Conservation (phyloP, 1,140 invertebrate genomes). For the Paraescarpia echinospica region DNA sequence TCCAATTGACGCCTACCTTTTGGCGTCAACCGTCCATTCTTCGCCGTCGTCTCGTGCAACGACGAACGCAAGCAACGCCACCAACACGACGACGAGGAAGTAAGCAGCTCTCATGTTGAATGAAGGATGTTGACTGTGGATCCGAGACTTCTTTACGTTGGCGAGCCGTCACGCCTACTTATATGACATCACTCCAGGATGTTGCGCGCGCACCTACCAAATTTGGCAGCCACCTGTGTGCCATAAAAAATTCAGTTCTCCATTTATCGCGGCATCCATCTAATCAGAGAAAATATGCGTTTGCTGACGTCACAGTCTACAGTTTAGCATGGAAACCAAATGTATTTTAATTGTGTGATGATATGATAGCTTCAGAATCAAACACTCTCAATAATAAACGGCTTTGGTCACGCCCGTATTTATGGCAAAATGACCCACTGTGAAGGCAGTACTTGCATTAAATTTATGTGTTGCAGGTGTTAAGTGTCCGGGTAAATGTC, state of each 20-base stretch:
- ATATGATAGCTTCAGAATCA: background rate
- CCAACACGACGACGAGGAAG: background rate
- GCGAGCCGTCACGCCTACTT: background rate
- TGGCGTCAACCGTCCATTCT: background rate
- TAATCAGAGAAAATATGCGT: background rate
- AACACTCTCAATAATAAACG: background rate
- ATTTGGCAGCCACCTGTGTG: background rate
- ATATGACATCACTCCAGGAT: background rate
- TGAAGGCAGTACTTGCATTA: background rate
- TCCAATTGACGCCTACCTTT: background rate
- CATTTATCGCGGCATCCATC: background rate
- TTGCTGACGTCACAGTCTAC: background rate
- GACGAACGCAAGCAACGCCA: background rate
- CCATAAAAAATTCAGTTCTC: background rate
- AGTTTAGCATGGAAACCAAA: background rate
- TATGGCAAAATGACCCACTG: background rate
- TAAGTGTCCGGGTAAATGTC: background rate
- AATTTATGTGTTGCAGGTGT: background rate
- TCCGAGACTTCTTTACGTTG: background rate
- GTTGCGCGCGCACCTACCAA: background rate
- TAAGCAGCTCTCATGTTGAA: background rate
- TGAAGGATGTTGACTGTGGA: background rate
- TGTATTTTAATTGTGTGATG: too few relatives aligned
- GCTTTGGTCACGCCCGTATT: background rate
- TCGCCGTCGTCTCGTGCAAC: background rate